Conservation (phyloP, 2,113 vertebrate species). For the Cynoglossus semilaevis region DNA sequence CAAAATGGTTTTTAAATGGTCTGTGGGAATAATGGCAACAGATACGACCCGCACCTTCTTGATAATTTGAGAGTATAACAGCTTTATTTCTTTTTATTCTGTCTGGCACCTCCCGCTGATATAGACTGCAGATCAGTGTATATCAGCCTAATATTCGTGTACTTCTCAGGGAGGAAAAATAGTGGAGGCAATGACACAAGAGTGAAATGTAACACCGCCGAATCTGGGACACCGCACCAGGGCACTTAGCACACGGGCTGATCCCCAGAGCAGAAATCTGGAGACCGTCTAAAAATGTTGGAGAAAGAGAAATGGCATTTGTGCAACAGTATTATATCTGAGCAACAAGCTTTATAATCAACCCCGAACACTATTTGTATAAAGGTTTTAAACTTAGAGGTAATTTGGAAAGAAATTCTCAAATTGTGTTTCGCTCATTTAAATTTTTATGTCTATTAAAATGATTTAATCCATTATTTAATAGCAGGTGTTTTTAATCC, state of each 20-base stretch:
- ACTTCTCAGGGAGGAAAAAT: slow-evolving; percentile 8
- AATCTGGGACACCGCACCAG: slow-evolving; percentile 73
- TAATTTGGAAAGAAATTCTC: too few relatives aligned
- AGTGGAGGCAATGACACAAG: slow-evolving; percentile 43
- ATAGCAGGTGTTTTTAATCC: too few relatives aligned
- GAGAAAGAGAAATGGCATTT: slow-evolving; percentile 39
- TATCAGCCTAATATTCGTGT: slow-evolving; percentile 19
- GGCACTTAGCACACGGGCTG: slow-evolving; percentile 55
- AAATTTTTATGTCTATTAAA: too few relatives aligned
- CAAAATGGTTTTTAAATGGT: too few relatives aligned
- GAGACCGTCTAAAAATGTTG: slow-evolving; percentile 43
- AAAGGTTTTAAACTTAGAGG: too few relatives aligned
- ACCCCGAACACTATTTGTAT: too few relatives aligned
- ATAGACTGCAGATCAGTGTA: slow-evolving; percentile 1
- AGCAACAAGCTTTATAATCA: slow-evolving; percentile 28
- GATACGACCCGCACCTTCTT: too few relatives aligned
- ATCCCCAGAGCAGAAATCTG: slow-evolving; percentile 62
- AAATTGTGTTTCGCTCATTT: too few relatives aligned
- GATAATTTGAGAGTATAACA: too few relatives aligned
- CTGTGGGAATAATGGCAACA: neutral
- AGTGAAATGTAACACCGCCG: slow-evolving; percentile 43
- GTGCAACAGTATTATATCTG: slow-evolving; percentile 37
- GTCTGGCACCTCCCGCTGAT: too few relatives aligned
- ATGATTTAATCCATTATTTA: too few relatives aligned
- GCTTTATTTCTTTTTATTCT: too few relatives aligned